phyloP scores from a whole-genome alignment of 2,888 invertebrate genomes.

The Acanthopleura granulata region DNA sequence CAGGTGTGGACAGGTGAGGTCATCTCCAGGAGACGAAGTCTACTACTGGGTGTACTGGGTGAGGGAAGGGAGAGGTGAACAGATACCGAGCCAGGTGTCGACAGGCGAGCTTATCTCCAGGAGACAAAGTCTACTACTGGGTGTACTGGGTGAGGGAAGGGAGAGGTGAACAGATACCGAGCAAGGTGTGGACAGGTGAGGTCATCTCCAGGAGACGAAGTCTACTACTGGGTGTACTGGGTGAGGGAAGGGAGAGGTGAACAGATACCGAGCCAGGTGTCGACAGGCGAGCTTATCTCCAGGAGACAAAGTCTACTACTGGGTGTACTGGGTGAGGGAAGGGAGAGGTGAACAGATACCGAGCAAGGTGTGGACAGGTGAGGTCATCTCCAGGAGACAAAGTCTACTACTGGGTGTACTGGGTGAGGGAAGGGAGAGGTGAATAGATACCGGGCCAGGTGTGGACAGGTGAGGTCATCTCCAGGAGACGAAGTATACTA shows the following conservation, averaged over 20 bases:
- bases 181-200: slow-evolving; percentile 9
- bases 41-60: slow-evolving; percentile 8
- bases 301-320: slow-evolving; percentile 11
- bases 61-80: neutral
- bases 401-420: no score
- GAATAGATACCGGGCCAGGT: no score
- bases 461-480: no score
- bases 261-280: no score
- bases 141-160: neutral
- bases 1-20: no score
- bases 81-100: neutral
- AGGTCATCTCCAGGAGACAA: neutral
- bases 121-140: slow-evolving; percentile 15
- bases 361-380: slow-evolving; percentile 3
- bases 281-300: no score
- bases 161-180: neutral
- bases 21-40: slow-evolving; percentile 7
- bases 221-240: no score
- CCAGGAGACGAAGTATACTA: slow-evolving; percentile 12
- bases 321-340: neutral
- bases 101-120: slow-evolving; percentile 16
- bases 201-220: no score
- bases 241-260: no score
- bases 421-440: no score
- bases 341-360: slow-evolving; percentile 3